phyloP scores from a whole-genome alignment of 2,797 vertebrate genomes.

The Luscinia luscinia region DNA sequence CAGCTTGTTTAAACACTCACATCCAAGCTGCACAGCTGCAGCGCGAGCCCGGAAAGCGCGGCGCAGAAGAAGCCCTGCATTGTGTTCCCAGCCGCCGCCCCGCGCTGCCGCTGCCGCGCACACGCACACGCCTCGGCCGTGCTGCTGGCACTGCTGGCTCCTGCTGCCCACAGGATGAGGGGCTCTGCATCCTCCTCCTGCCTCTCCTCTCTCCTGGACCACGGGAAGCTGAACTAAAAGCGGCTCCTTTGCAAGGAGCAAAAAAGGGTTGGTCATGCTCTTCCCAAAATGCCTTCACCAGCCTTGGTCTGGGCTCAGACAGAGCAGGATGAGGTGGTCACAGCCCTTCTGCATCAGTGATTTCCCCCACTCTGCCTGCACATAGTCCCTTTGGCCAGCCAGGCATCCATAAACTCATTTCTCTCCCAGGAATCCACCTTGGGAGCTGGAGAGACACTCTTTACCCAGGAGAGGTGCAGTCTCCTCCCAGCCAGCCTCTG shows the following conservation, averaged over 20 bases:
- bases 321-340: neutral
- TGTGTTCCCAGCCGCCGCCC: conserved; percentile 67
- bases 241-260: neutral
- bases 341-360: neutral
- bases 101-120: conserved; percentile 29
- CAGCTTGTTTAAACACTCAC: conserved; percentile 85
- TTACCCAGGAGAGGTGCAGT: neutral
- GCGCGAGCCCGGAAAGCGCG: conserved; percentile 79
- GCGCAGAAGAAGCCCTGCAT: conserved; percentile 79
- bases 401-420: neutral
- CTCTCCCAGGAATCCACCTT: neutral
- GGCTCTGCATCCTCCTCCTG: neutral
- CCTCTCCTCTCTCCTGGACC: neutral
- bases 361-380: neutral
- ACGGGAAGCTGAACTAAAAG: neutral
- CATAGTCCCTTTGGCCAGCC: rapidly evolving
- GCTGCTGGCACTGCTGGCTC: neutral
- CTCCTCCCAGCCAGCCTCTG: neutral
- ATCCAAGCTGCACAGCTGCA: conserved; percentile 81
- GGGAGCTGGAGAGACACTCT: neutral
- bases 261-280: neutral
- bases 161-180: neutral
- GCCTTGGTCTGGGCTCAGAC: no score
- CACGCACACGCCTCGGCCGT: conserved; percentile 66
- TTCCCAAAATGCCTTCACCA: neutral